A percentile compares a stretch with the other conserved stretches of the same genome.
These are phyloP conservation scores for Ancistrus triradiatus DNA, from an alignment of 2,113 vertebrate genomes.

Conservation along the genomic window DNA sequence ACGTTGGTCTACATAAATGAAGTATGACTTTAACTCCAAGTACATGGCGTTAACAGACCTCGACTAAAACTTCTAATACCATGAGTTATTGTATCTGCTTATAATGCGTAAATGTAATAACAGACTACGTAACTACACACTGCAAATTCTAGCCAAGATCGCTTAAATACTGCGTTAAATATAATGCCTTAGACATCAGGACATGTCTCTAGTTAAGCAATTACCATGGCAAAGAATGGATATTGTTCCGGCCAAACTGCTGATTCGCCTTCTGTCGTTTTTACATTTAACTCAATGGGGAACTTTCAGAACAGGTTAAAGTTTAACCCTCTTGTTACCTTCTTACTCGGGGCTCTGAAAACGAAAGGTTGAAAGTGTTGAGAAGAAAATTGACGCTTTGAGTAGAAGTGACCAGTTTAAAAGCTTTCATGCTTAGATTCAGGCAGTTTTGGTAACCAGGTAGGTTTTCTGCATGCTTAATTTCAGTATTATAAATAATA, in stretches of 20 bases:
- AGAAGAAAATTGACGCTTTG: not conserved
- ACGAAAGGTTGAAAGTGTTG: slow-evolving; percentile 46
- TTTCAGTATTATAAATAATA: no score
- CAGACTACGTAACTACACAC: not conserved
- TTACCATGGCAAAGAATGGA: slow-evolving; percentile 62
- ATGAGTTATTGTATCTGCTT: not conserved
- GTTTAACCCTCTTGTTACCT: slow-evolving; percentile 85
- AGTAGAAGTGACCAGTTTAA: no score
- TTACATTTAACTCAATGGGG: slow-evolving; percentile 78
- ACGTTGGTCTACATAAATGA: no score
- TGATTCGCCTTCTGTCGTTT: slow-evolving; percentile 68
- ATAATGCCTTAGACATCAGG: not conserved
- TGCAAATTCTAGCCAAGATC: not conserved
- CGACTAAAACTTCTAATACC: not conserved
- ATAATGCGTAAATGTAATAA: no score
- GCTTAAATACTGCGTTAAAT: not conserved
- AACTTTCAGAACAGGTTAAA: slow-evolving; percentile 86
- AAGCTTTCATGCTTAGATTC: no score
- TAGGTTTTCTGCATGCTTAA: no score
- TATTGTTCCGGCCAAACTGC: slow-evolving; percentile 65
- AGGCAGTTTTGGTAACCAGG: no score
- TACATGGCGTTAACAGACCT: no score
- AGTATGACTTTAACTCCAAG: no score
- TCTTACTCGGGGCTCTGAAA: slow-evolving; percentile 56
- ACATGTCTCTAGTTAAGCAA: not conserved